Base-by-base conservation (phyloP, 92 coral and sea anemone species). In the Blastomussa wellsi region DNA sequence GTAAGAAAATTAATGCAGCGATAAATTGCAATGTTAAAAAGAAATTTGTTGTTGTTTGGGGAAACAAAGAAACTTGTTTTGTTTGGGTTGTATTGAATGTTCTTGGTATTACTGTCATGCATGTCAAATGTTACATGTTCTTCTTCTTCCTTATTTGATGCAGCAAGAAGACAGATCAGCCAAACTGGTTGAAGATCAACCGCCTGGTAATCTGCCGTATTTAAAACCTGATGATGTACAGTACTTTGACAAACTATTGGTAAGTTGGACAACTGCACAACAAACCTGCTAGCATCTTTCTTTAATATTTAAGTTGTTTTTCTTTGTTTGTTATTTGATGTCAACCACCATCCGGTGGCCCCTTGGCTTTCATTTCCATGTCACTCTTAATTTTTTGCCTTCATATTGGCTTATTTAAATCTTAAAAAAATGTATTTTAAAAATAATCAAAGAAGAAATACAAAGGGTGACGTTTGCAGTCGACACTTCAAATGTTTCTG, bases 181-280 rank as follows among this genome's bases (percentile, higher is more conserved):
- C 69, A 97, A 97, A 91, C 92, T 94, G 1, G 91, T 97, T 48
- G 99, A 97, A 81, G 99, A 97, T 78, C 99, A 97, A 87, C 99
- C 99, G 31, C 99, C 99, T 48, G 99, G 99, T 31, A 97, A 97
- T 76, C 80, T 97, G 73, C 99, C 99, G 4, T 97, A 97, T 82
- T 89, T 97, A 20, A 97, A 97, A 74, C 99, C 99, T 15, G 99
- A 97, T 88, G 99, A 97, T 86, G 99, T 97, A 6, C 99, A 97
- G 64, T 97, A 97, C 93, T 97, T 97, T 81, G 99, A 97, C 89
- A 97, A 97, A 77, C 87, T 97, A 38, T 51, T 97, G 97, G 98
- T 96, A 84, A 85, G 98, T 84, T 12, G 33, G 35, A 71, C 7
- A 16, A 26, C 15, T 2, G 0, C 77, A 14, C 37, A 38, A 70